Conservation (phyloP, 2,888 invertebrate genomes). For the Dynastes grantii region DNA sequence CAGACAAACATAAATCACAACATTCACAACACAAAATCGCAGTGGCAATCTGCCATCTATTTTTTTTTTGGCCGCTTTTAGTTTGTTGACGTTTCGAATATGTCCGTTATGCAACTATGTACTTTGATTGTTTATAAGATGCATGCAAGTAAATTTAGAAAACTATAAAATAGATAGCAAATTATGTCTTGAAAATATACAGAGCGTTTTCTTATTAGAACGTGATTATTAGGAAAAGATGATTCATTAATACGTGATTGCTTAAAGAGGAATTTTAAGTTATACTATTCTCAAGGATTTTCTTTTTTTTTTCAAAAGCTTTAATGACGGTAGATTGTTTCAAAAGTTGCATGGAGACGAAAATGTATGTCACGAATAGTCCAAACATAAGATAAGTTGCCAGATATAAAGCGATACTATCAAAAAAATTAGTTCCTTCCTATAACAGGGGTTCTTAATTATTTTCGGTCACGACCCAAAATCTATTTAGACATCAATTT, state of each 20-base stretch:
- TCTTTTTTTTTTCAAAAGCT: too few species aligned
- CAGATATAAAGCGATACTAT: too few species aligned
- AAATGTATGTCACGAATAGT: too few species aligned
- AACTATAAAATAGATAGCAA: not conserved
- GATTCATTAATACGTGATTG: not conserved
- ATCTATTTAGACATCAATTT: too few species aligned
- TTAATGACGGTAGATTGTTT: too few species aligned
- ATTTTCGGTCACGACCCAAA: too few species aligned
- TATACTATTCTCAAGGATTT: too few species aligned
- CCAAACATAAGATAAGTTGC: too few species aligned
- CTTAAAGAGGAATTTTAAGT: too few species aligned
- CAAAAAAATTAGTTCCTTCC: too few species aligned
- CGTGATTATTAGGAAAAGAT: not conserved
- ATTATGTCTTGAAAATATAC: slow-evolving; percentile 4
- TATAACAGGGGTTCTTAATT: too few species aligned
- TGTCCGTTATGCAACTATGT: not conserved
- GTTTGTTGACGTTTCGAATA: not conserved
- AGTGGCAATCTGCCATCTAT: slow-evolving; percentile 8
- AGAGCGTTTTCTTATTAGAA: slow-evolving; percentile 7
- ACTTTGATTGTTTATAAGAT: not conserved
- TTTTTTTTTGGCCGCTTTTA: not conserved
- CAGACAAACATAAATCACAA: slow-evolving; percentile 7
- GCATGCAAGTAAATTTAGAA: not conserved
- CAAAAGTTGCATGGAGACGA: too few species aligned
- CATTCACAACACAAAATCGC: not conserved